phyloP scores from a whole-genome alignment of 2,797 vertebrate species.

The Syndactyla subalaris region DNA sequence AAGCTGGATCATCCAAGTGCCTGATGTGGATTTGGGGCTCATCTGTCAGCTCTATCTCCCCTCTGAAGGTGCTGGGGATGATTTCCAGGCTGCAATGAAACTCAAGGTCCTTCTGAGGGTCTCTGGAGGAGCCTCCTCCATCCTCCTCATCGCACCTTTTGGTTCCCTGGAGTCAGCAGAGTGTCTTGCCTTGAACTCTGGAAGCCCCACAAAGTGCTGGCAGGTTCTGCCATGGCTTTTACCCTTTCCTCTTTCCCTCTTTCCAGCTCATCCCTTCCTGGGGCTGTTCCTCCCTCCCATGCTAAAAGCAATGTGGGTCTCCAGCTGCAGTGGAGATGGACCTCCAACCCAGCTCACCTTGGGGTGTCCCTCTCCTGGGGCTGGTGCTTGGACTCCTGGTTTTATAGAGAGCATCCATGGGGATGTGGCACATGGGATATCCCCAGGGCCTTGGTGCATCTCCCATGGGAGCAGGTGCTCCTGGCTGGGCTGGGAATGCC shows the following conservation, averaged over 20 bases:
- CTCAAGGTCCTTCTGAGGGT: neutral
- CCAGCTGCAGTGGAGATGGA: neutral
- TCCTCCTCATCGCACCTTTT: rapidly evolving
- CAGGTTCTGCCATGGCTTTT: neutral
- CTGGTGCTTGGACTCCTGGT: neutral
- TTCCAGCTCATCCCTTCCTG: neutral
- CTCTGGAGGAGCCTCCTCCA: neutral
- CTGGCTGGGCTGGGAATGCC: neutral
- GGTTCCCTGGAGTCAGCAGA: neutral
- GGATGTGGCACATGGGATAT: rapidly evolving
- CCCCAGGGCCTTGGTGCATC: rapidly evolving
- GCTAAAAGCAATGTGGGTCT: neutral
- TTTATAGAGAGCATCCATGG: neutral
- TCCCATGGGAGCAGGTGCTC: rapidly evolving
- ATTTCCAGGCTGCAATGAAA: neutral
- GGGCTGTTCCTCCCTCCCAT: neutral
- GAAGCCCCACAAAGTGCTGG: neutral
- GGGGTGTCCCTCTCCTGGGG: neutral
- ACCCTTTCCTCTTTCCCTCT: neutral
- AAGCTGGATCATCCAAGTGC: neutral
- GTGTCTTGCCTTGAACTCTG: neutral
- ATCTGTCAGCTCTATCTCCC: neutral
- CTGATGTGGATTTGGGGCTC: neutral
- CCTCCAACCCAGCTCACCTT: neutral
- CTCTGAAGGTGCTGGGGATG: neutral